Evolutionary conservation across 2,888 invertebrate genomes (phyloP), one percentile per base, ranked within the genome.

Genomic region (Troides helena): DNA sequence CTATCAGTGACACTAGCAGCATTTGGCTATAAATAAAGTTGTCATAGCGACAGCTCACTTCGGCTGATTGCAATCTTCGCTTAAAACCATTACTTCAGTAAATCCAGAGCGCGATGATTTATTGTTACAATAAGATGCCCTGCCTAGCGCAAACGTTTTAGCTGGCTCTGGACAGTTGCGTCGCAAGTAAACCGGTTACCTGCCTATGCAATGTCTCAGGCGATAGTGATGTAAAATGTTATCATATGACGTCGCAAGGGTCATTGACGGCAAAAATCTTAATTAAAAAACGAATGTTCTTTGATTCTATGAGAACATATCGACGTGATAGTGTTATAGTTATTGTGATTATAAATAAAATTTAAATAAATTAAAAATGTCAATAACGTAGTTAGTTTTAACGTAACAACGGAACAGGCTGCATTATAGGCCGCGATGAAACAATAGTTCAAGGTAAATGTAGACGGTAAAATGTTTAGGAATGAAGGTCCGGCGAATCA

Each of bases 401-500:
- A 4, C 53, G 53, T 53, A 53, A 53, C 53, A 53, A 43, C 18
- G 18, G 17, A 65, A 63, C 66, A 62, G 53, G 58, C 66, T 66
- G 39, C 62, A 58, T 53, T 62, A 65, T 46, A 59, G 53, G 21
- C 43, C 21, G 58, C 50, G 66, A 63, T 67, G 59, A 66, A 70
- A 70, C 66, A 63, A 70, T 70, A 70, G 70, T 70, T 70, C 70
- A 70, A 70, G 70, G 70, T 67, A 53, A 70, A 59, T 68, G 64
- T 70, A 67, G 70, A 70, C 69, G 30, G 69, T 59, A 66, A 70
- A 67, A 66, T 67, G 63, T 59, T 65, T 58, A 62, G 39, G 70
- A 58, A 67, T 56, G 70, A 63, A 72, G 74, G 72, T 73, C 70
- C 73, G 75, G 74, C 75, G 79, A 81, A 80, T 81, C 81, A 81